Evolutionary conservation across 2,113 vertebrate genomes (phyloP).

Genomic region (Panthera uncia): DNA sequence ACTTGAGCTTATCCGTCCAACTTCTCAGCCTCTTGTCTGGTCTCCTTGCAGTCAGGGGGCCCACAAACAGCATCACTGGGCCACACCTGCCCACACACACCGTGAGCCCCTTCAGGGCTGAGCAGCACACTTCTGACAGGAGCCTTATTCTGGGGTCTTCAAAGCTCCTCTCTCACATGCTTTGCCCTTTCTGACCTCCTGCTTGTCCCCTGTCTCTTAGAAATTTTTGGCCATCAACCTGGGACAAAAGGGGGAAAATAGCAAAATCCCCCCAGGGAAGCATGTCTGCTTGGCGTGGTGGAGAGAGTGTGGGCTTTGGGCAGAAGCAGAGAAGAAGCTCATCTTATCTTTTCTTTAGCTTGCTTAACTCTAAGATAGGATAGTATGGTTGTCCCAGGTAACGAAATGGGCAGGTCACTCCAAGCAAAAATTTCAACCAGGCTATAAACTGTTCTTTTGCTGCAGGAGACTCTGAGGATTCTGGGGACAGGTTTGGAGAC

Average conservation of each 20-base stretch:
- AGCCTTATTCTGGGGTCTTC: not conserved
- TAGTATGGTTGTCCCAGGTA: no score
- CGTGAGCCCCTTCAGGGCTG: not conserved
- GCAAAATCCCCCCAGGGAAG: no score
- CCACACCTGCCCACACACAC: accelerated
- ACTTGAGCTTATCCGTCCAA: accelerated
- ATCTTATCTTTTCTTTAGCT: not conserved
- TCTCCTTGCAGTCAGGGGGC: not conserved
- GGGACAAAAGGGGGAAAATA: not conserved
- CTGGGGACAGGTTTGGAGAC: not conserved
- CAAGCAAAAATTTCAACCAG: not conserved
- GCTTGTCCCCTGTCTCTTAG: not conserved
- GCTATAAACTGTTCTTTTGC: not conserved
- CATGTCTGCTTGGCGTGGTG: not conserved
- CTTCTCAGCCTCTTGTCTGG: not conserved
- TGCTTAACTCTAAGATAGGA: not conserved
- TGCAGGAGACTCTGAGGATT: not conserved
- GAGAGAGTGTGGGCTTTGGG: not conserved
- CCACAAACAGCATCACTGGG: accelerated
- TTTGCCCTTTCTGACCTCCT: not conserved
- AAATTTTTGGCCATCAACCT: not conserved
- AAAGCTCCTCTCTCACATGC: not conserved
- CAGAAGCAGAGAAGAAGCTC: not conserved
- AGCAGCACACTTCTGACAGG: not conserved
- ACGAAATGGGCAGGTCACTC: not conserved